phyloP scores from a whole-genome alignment of 2,113 vertebrate genomes.

The Podarcis cretensis region DNA sequence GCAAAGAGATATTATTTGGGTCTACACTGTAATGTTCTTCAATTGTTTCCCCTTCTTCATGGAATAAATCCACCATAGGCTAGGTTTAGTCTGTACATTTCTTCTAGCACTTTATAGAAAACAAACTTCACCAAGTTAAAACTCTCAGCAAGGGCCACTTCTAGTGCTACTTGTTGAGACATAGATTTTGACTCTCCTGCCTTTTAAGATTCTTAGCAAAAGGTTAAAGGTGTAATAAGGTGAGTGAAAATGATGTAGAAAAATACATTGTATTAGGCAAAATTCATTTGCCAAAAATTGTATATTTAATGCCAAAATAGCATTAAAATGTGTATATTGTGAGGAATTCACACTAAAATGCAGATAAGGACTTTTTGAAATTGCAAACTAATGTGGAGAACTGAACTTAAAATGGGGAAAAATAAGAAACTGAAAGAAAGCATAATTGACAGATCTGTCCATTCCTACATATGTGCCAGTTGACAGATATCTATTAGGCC shows the following conservation, averaged over 20 bases:
- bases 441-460: too few species aligned
- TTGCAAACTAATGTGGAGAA: too few species aligned
- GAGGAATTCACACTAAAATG: too few species aligned
- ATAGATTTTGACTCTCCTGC: neutral
- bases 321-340: too few species aligned
- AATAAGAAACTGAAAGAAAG: too few species aligned
- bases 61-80: fast-evolving
- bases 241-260: too few species aligned
- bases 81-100: neutral
- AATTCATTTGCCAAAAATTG: too few species aligned
- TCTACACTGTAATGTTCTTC: conserved; percentile 7
- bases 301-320: too few species aligned
- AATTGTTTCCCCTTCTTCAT: neutral
- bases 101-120: neutral
- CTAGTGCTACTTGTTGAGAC: neutral
- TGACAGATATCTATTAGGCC: neutral
- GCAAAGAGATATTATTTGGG: conserved; percentile 6
- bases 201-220: neutral
- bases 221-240: too few species aligned
- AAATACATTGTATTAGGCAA: too few species aligned
- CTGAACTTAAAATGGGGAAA: too few species aligned
- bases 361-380: too few species aligned
- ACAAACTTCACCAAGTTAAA: neutral
- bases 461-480: neutral
- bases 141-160: neutral